Conservation (phyloP, 2,113 vertebrate species). For the Macroglossus sobrinus region DNA sequence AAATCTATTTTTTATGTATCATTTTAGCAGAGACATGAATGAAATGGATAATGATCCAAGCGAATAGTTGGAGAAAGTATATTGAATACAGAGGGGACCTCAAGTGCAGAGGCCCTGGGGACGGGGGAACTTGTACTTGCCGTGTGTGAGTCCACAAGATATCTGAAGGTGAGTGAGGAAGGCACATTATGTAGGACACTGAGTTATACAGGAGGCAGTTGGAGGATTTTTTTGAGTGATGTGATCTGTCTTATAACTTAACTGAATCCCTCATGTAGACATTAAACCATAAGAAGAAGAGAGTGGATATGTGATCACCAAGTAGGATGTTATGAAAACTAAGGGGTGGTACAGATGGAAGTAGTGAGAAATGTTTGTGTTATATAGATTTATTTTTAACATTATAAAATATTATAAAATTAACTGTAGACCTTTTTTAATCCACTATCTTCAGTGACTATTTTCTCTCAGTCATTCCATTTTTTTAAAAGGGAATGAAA, state of each 20-base stretch:
- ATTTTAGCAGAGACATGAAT: background rate
- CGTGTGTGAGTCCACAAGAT: background rate
- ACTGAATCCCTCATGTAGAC: background rate
- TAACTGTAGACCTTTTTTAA: background rate
- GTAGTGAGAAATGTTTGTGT: background rate
- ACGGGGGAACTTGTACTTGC: rapidly evolving
- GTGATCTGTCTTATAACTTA: background rate
- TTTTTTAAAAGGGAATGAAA: background rate
- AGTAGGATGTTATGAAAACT: background rate
- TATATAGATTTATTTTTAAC: background rate
- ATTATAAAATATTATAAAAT: background rate
- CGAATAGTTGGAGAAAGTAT: background rate
- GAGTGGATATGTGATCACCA: background rate
- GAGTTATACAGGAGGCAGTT: background rate
- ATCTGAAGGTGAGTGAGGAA: background rate
- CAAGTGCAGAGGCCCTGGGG: no score
- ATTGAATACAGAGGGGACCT: background rate
- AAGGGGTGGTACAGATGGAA: background rate
- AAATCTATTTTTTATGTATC: background rate
- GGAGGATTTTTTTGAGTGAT: background rate
- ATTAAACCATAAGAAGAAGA: background rate
- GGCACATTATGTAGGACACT: background rate
- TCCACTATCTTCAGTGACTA: background rate
- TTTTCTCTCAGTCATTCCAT: background rate
- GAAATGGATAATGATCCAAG: background rate